phyloP scores from a whole-genome alignment of 2,797 vertebrate genomes.

The Malurus leucopterus region DNA sequence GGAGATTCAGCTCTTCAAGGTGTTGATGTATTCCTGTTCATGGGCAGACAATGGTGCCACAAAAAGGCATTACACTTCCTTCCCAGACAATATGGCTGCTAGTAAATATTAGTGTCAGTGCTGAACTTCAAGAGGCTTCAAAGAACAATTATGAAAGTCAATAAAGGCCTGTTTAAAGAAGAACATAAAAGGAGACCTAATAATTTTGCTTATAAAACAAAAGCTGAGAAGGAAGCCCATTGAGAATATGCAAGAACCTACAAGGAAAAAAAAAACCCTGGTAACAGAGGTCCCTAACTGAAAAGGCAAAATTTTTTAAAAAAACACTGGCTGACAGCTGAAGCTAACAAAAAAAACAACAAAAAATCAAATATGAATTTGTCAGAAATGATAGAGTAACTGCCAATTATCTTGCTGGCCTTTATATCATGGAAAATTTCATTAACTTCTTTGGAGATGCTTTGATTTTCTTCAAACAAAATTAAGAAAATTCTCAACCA shows the following conservation, averaged over 20 bases:
- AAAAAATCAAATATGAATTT: background rate
- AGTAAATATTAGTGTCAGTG: background rate
- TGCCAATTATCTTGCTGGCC: background rate
- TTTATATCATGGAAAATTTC: background rate
- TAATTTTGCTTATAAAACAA: background rate
- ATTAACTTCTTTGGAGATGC: background rate
- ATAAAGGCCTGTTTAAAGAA: background rate
- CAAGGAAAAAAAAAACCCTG: background rate
- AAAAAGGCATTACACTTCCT: background rate
- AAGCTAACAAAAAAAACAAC: background rate
- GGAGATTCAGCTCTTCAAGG: background rate
- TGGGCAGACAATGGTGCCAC: background rate
- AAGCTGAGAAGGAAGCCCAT: background rate
- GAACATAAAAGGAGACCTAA: background rate
- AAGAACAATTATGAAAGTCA: background rate
- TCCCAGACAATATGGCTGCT: background rate
- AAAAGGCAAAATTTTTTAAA: background rate
- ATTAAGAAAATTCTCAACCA: background rate
- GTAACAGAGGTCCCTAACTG: background rate
- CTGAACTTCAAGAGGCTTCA: background rate
- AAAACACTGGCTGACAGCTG: background rate
- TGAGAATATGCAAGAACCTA: background rate
- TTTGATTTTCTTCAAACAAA: background rate
- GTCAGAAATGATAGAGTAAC: background rate
- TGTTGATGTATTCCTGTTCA: background rate